phyloP scores from a whole-genome alignment of 1,140 invertebrate species.

The Caerostris darwini region DNA sequence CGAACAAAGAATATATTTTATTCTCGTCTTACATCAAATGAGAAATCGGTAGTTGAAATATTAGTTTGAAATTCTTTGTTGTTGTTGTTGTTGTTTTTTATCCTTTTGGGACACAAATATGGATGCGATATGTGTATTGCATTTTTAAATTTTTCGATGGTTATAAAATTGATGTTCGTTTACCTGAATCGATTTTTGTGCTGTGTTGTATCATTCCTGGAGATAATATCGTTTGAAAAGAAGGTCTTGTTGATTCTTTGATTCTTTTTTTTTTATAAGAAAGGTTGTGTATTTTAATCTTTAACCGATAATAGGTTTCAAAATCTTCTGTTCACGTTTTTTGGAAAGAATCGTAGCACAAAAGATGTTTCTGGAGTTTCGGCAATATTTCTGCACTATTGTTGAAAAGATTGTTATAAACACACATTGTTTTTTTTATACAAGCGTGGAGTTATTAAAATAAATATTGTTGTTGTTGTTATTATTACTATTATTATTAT shows the following conservation, averaged over 20 bases:
- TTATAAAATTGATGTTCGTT: slow-evolving; percentile 36
- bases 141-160: slow-evolving; percentile 1
- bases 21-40: slow-evolving; percentile 50
- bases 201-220: neutral
- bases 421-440: neutral
- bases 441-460: neutral
- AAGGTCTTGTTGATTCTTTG: neutral
- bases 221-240: neutral
- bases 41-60: slow-evolving; percentile 58
- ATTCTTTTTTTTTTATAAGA: neutral
- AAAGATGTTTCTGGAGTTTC: neutral
- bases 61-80: slow-evolving; percentile 42
- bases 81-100: neutral
- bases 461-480: no score
- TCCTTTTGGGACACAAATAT: neutral
- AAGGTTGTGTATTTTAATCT: neutral
- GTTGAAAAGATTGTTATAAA: neutral
- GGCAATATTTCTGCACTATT: neutral
- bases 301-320: neutral
- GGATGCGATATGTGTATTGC: slow-evolving; percentile 52
- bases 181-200: slow-evolving; percentile 46
- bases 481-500: no score
- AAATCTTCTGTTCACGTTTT: neutral
- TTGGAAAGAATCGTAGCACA: neutral
- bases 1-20: slow-evolving; percentile 42